Conservation (phyloP, 2,113 vertebrate species). For the Hyperoodon ampullatus region DNA sequence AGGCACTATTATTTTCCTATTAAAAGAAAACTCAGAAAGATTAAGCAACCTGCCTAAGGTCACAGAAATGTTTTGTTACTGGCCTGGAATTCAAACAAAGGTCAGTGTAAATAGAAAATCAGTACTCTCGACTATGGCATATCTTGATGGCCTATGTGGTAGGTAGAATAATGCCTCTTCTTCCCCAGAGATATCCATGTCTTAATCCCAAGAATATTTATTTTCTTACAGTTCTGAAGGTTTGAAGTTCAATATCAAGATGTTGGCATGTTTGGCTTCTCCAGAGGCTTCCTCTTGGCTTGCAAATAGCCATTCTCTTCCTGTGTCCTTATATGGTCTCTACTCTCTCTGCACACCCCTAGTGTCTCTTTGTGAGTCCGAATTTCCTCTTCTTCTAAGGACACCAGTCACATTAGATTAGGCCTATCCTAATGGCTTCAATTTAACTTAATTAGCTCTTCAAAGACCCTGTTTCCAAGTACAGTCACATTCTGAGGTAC, state of each 20-base stretch:
- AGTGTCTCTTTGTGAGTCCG: not conserved
- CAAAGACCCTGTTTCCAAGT: not conserved
- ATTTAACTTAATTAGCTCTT: not conserved
- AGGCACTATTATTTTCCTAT: not conserved
- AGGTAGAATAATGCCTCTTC: not conserved
- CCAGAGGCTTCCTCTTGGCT: not conserved
- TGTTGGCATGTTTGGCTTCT: not conserved
- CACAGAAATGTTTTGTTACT: not conserved
- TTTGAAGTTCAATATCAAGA: not conserved
- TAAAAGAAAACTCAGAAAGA: not conserved
- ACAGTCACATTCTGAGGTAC: not conserved
- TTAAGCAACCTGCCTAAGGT: not conserved
- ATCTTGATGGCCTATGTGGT: not conserved
- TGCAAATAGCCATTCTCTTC: not conserved
- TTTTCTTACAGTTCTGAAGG: not conserved
- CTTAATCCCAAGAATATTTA: not conserved
- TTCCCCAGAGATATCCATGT: not conserved
- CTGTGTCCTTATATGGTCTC: not conserved
- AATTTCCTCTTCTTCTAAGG: not conserved
- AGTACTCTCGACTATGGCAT: not conserved
- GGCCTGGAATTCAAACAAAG: slow-evolving; percentile 10
- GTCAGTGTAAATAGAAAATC: not conserved
- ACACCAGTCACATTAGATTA: not conserved
- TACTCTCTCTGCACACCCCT: rapidly evolving
- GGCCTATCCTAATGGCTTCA: not conserved